These are phyloP conservation scores for Parnassius mnemosyne DNA, from an alignment of 2,888 invertebrate genomes.

Conservation along the genomic window DNA sequence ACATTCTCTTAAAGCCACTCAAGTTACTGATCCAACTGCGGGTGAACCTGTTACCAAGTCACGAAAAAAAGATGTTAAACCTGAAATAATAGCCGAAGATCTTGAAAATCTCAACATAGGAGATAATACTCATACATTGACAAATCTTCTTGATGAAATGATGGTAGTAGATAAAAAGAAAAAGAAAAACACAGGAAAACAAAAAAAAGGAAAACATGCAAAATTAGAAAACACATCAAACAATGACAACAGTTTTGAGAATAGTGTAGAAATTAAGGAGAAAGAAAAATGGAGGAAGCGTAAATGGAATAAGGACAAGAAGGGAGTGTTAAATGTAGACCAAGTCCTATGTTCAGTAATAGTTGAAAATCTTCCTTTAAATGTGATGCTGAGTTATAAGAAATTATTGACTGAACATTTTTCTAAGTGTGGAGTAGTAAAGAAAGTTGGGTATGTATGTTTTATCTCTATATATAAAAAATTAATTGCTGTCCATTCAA, in stretches of 20 bases:
- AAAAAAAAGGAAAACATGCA: constrained; percentile 42
- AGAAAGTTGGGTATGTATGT: constrained; percentile 57
- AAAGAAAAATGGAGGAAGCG: constrained; percentile 64
- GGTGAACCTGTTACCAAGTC: constrained; percentile 50
- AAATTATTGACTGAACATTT: constrained; percentile 58
- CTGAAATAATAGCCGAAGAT: constrained; percentile 54
- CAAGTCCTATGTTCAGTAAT: constrained; percentile 44
- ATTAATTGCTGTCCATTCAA: too few relatives aligned
- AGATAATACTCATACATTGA: constrained; percentile 63
- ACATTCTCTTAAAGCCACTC: constrained; percentile 31
- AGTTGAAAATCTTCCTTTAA: constrained; percentile 60
- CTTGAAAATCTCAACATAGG: constrained; percentile 64
- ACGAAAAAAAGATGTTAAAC: constrained; percentile 46
- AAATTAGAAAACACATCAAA: constrained; percentile 9
- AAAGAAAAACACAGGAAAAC: constrained; percentile 48
- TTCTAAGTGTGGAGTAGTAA: constrained; percentile 54
- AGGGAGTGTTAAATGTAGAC: constrained; percentile 41
- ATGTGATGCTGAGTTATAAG: constrained; percentile 55
- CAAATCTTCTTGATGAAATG: constrained; percentile 65
- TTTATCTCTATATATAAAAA: background rate
- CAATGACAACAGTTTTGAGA: constrained; percentile 33
- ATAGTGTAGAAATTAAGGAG: constrained; percentile 40
- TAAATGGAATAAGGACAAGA: constrained; percentile 66
- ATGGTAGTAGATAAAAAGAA: constrained; percentile 61
- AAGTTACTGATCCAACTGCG: constrained; percentile 34